A percentile compares a stretch with the other conserved stretches of the same genome.
phyloP scores from a whole-genome alignment of 2,113 vertebrate species.

The Chionomys nivalis region DNA sequence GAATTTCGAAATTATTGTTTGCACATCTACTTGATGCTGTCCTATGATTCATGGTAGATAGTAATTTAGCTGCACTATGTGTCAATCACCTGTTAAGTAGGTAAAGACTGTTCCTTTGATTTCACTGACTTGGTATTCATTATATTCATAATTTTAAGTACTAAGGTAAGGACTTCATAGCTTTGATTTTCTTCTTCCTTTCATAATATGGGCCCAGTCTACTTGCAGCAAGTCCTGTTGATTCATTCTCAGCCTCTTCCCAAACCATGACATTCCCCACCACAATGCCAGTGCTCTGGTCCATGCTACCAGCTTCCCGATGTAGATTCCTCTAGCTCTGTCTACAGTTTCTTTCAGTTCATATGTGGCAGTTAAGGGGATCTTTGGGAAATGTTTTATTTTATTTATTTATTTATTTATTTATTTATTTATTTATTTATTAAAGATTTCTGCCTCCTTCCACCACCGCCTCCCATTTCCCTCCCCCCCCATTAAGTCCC shows the following conservation, averaged over 20 bases:
- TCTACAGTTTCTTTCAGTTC: too few relatives aligned
- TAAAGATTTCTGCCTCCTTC: too few relatives aligned
- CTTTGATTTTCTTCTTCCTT: not conserved
- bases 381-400: not conserved
- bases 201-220: not conserved
- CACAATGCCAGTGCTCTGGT: not conserved
- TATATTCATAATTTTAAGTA: conserved; percentile 12
- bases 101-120: not conserved
- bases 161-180: not conserved
- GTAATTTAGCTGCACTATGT: not conserved
- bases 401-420: too few relatives aligned
- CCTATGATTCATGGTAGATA: not conserved
- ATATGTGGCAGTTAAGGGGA: not conserved
- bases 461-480: too few relatives aligned
- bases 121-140: not conserved
- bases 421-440: too few relatives aligned
- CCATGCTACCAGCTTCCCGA: not conserved
- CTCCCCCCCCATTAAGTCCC: too few relatives aligned
- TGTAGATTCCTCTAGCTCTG: not conserved
- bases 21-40: not conserved
- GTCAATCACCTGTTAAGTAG: not conserved
- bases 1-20: not conserved
- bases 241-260: not conserved
- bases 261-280: not conserved
- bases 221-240: not conserved